Percentiles rank a stretch among this genome's conserved stretches.
phyloP scores from a whole-genome alignment of 2,113 vertebrate species.

The Calyptomena viridis region DNA sequence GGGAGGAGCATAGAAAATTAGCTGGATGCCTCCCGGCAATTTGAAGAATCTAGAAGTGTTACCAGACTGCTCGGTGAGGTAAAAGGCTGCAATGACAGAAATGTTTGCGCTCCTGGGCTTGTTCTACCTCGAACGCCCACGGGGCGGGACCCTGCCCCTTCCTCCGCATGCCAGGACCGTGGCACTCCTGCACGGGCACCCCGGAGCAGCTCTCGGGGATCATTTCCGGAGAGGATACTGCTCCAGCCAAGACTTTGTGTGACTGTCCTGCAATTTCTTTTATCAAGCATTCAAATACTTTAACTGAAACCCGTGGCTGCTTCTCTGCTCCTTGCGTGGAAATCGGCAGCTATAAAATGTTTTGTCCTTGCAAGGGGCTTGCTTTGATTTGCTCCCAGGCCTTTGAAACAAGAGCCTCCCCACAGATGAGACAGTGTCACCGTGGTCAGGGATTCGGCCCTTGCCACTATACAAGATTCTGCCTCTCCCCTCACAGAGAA shows the following conservation, averaged over 20 bases:
- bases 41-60: background rate
- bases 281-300: background rate
- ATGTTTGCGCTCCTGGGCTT: background rate
- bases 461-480: background rate
- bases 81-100: background rate
- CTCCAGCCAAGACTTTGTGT: background rate
- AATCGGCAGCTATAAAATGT: background rate
- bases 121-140: background rate
- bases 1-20: background rate
- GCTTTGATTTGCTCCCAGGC: background rate
- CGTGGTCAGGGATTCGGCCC: background rate
- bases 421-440: background rate
- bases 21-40: background rate
- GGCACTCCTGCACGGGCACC: background rate
- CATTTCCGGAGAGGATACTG: background rate
- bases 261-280: background rate
- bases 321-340: background rate
- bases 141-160: background rate
- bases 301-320: background rate
- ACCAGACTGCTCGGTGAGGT: background rate
- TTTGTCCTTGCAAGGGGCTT: background rate
- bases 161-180: rapidly evolving
- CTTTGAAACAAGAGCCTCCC: background rate
- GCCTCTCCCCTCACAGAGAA: background rate
- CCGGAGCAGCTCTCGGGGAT: background rate